These are phyloP conservation scores for Melitaea cinxia DNA, from an alignment of 1,140 invertebrate genomes.

Conservation along the genomic window DNA sequence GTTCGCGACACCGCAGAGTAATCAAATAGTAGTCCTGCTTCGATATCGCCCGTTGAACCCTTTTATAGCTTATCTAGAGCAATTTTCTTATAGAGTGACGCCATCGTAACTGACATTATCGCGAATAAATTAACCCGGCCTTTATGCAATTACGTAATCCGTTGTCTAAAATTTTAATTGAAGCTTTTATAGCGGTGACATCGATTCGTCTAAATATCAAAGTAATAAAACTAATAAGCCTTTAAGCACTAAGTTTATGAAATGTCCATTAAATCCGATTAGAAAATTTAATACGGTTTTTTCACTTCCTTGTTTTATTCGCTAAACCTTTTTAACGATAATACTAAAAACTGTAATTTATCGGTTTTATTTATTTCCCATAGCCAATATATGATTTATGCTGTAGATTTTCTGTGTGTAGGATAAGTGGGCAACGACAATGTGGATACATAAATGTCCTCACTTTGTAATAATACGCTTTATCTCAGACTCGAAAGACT, in stretches of 20 bases:
- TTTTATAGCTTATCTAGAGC: slow-evolving; percentile 46
- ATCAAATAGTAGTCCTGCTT: slow-evolving; percentile 55
- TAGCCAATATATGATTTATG: background rate
- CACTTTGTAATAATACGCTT: slow-evolving; percentile 37
- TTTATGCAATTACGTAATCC: slow-evolving; percentile 33
- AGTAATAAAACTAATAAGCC: slow-evolving; percentile 28
- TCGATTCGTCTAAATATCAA: slow-evolving; percentile 33
- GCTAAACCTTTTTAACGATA: background rate
- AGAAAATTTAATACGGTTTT: slow-evolving; percentile 1
- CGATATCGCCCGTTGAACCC: slow-evolving; percentile 49
- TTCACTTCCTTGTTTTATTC: background rate
- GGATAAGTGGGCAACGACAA: slow-evolving; percentile 37
- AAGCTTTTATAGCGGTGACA: slow-evolving; percentile 28
- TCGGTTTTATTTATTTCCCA: background rate
- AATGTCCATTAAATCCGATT: slow-evolving; percentile 5
- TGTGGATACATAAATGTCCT: slow-evolving; percentile 42
- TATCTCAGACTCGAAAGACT: slow-evolving; percentile 33
- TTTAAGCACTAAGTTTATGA: slow-evolving; percentile 7
- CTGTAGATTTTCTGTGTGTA: background rate
- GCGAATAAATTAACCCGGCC: slow-evolving; percentile 13
- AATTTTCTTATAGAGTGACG: slow-evolving; percentile 30
- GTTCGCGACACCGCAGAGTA: slow-evolving; percentile 50
- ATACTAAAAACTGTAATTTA: background rate
- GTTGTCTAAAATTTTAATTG: slow-evolving; percentile 36
- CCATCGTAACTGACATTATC: slow-evolving; percentile 47